These are phyloP conservation scores for Atractosteus spatula DNA, from an alignment of 2,113 vertebrate genomes.

Conservation along the genomic window DNA sequence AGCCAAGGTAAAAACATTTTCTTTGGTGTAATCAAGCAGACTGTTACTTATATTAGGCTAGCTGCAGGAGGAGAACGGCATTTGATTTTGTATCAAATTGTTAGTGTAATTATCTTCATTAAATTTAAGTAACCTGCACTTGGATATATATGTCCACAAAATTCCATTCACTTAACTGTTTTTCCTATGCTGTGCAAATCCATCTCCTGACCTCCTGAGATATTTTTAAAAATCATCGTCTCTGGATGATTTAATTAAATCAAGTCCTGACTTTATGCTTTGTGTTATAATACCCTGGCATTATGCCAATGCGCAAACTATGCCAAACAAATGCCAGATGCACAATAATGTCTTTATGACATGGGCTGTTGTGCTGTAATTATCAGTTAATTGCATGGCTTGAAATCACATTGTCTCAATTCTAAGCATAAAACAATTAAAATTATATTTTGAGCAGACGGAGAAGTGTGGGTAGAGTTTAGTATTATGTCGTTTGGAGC, in stretches of 20 bases:
- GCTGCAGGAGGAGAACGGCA: too few relatives aligned
- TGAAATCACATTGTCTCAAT: neutral
- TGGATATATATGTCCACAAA: too few relatives aligned
- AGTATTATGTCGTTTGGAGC: too few relatives aligned
- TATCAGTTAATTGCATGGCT: neutral
- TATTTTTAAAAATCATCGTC: too few relatives aligned
- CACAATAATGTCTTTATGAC: conserved; percentile 5
- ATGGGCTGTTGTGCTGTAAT: neutral
- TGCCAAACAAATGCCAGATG: neutral
- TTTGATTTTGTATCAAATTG: too few relatives aligned
- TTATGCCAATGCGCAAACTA: neutral
- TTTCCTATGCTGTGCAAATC: too few relatives aligned
- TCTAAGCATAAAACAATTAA: neutral
- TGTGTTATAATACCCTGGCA: too few relatives aligned
- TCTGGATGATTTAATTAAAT: neutral
- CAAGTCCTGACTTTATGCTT: neutral
- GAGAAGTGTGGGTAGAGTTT: neutral
- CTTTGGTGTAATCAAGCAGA: neutral
- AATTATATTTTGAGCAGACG: neutral
- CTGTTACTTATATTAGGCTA: too few relatives aligned
- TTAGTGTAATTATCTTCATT: too few relatives aligned
- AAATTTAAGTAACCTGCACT: too few relatives aligned
- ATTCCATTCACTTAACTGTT: too few relatives aligned
- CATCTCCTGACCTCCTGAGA: too few relatives aligned
- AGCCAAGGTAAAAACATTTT: conserved; percentile 67